Evolutionary conservation across 1,140 invertebrate species (phyloP), one percentile per base, ranked within the genome.

Genomic region (Pygmarrhopalites habei): DNA sequence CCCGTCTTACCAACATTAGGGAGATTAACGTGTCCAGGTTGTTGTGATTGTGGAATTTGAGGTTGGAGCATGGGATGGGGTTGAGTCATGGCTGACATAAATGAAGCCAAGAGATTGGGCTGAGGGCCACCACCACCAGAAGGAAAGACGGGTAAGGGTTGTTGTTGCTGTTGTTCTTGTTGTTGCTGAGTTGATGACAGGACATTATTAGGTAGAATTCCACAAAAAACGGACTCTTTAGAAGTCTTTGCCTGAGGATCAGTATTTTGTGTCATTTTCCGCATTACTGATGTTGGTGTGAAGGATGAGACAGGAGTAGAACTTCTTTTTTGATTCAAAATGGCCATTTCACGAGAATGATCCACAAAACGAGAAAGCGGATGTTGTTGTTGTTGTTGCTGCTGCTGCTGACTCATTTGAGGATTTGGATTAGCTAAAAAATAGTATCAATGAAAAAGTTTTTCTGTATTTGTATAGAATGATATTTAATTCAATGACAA

Each of bases 181-280:
- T n/a, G n/a, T n/a, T n/a, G n/a, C n/a, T n/a, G n/a, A n/a, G 62
- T 51, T 0, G 52, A 29, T 2, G 62, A 55, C 32, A 58, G 19
- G 12, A 57, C 41, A 55, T 43, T 3, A 17, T 7, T 7, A 7
- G 32, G 32, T 35, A 35, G 15, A 35, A 15, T 35, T 52, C 28
- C 25, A 52, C 25, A 52, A 26, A 4, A 7, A 26, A 52, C 23
- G 49, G 23, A 52, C 49, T 25, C 57, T 7, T 21, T 60, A 63
- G 26, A 47, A 26, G 55, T 62, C 53, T 39, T 58, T 60, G 23
- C 93, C 90, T 23, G 32, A 35, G 32, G 89, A 89, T n/a, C n/a
- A n/a, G n/a, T n/a, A n/a, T n/a, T n/a, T n/a, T n/a, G n/a, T 43
- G 90, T 92, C 90, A 94, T 92, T 77, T 94, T 95, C 30, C 90